Base-by-base conservation (phyloP, 2,888 invertebrate genomes). In the Notodonta ziczac region DNA sequence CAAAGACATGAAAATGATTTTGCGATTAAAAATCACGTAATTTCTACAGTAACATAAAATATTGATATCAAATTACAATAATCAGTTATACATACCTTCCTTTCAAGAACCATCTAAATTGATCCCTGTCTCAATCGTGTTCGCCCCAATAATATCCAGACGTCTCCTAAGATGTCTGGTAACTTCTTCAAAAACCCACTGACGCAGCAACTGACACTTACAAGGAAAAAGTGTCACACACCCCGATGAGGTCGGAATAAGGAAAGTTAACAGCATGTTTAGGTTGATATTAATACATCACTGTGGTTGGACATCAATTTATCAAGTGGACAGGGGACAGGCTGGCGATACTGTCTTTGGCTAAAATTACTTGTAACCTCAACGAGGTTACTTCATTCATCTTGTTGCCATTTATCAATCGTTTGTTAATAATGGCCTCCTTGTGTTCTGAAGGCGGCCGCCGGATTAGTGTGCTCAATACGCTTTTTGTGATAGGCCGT, bases 241-340 rank as follows among this genome's bases (percentile, higher is more conserved):
- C 67, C 61, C 63, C 64, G 54, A 67, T 65, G 50, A 66, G 71
- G 69, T 70, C 67, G 72, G 53, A 66, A 66, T 75, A 74, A 73
- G 71, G 72, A 77, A 76, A 83, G 83, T 82, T 81, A 82, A 83
- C 78, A 76, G 70, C 66, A 72, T 81, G 78, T 83, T 82, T 81
- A 78, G 81, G 76, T 76, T 80, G 77, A 80, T 82, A 82, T 83
- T 85, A 84, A 83, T 86, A 82, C 80, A 81, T 84, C 82, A 83
- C 72, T 57, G 72, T 69, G 70, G 79, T 68, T 63, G 75, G 83
- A 81, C 83, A 77, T 82, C 85, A 82, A 86, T 86, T 86, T 85
- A 86, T 86, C 86, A 86, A 78, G 72, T 56, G 71, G 86, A 86
- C 85, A 84, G 78, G 84, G 85, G 84, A 73, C 73, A 63, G 24